These are phyloP conservation scores for Notiomystis cincta DNA, from an alignment of 2,113 vertebrate species.

Conservation along the genomic window DNA sequence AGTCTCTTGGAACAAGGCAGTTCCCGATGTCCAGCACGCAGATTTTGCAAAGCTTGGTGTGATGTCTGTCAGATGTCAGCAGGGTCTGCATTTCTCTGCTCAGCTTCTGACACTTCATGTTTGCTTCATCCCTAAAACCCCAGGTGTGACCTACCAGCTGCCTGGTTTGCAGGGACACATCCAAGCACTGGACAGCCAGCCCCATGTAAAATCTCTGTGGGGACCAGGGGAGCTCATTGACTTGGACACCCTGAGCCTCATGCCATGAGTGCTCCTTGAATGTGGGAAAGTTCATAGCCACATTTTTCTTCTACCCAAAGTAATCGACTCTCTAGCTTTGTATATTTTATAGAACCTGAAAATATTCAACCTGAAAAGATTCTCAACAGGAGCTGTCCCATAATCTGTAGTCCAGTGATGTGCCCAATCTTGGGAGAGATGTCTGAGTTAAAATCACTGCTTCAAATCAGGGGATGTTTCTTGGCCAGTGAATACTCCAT, in stretches of 20 bases:
- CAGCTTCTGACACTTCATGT: not conserved
- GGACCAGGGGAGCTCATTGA: not conserved
- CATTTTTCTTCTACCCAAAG: not conserved
- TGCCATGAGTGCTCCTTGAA: not conserved
- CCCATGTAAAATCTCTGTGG: not conserved
- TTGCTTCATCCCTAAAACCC: not conserved
- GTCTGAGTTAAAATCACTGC: not conserved
- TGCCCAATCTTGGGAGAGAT: not conserved
- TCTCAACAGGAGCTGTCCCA: rapidly evolving
- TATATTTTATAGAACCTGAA: not conserved
- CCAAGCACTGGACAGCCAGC: not conserved
- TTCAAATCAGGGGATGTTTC: not conserved
- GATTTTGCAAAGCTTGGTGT: not conserved
- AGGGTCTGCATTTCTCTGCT: not conserved
- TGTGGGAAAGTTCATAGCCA: not conserved
- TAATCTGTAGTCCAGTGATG: not conserved
- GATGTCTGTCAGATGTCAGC: not conserved
- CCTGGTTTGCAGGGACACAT: not conserved
- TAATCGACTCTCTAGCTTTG: not conserved
- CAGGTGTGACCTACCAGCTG: not conserved
- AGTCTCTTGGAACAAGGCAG: not conserved
- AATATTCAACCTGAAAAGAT: not conserved
- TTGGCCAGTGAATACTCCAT: not conserved
- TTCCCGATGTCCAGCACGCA: rapidly evolving
- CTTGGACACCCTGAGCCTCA: not conserved